Percentiles rank a stretch among this genome's conserved stretches.
Conservation (phyloP, 2,888 invertebrate genomes). For the Thymelicus lineola region DNA sequence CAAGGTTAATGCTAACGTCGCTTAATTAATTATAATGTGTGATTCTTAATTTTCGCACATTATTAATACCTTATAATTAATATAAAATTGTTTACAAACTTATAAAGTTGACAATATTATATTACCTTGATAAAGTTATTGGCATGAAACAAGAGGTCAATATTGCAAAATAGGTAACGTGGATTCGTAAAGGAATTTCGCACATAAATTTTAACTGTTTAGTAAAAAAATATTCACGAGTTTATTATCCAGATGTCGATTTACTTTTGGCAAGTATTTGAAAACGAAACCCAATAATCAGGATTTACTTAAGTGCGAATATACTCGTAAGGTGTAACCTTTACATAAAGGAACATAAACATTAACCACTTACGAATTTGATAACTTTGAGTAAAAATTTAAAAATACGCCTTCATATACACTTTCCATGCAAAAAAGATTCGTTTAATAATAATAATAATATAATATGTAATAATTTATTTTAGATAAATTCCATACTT, state of each 20-base stretch:
- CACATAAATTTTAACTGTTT: neutral
- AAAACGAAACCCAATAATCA: neutral
- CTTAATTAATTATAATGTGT: neutral
- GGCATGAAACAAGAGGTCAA: neutral
- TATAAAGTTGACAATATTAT: neutral
- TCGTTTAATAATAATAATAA: no score
- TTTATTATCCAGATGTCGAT: neutral
- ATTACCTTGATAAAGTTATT: constrained; percentile 16
- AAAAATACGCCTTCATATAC: neutral
- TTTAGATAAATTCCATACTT: no score
- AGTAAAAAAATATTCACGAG: neutral
- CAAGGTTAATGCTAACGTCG: neutral
- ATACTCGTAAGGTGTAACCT: neutral
- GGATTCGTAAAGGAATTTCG: no score
- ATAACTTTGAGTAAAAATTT: constrained; percentile 4
- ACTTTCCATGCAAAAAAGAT: neutral
- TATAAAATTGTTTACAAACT: neutral
- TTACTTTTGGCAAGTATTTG: neutral
- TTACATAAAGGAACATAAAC: neutral
- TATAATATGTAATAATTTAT: no score
- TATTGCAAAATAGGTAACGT: neutral
- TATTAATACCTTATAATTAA: constrained; percentile 1
- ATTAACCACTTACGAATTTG: constrained; percentile 1
- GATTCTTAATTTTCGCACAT: constrained; percentile 5
- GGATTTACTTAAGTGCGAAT: neutral